phyloP scores from a whole-genome alignment of 2,797 vertebrate genomes.

The Oceanodroma leucorhoa region DNA sequence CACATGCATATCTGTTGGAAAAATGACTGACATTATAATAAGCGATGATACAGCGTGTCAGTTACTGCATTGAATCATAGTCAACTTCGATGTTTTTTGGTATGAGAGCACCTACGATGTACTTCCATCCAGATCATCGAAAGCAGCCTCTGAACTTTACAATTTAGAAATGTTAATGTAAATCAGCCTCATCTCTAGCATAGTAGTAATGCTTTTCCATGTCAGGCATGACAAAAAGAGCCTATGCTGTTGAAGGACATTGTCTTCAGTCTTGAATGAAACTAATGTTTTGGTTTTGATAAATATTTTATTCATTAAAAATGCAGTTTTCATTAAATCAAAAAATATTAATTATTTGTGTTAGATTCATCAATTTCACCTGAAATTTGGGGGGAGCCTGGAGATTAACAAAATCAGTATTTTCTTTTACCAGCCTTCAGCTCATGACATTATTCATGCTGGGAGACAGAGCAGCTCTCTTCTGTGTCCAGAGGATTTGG shows the following conservation, averaged over 20 bases:
- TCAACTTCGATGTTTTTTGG: neutral
- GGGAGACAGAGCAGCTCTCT: neutral
- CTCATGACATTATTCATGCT: neutral
- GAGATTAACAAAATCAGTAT: neutral
- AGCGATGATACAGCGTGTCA: neutral
- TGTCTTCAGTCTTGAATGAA: neutral
- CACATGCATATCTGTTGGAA: neutral
- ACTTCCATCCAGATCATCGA: neutral
- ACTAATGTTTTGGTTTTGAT: neutral
- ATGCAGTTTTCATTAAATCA: neutral
- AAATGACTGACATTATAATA: neutral
- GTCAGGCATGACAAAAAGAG: neutral
- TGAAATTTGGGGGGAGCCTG: neutral
- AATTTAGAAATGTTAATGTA: neutral
- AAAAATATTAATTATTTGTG: neutral
- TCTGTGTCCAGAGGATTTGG: neutral
- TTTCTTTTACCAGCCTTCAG: neutral
- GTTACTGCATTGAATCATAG: neutral
- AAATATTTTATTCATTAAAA: neutral
- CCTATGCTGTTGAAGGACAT: neutral
- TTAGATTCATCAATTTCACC: neutral
- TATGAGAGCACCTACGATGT: neutral
- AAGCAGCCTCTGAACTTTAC: neutral
- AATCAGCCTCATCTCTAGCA: neutral
- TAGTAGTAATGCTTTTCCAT: neutral